Evolutionary conservation across 2,113 vertebrate genomes (phyloP).

Genomic region (Apodemus speciosus): DNA sequence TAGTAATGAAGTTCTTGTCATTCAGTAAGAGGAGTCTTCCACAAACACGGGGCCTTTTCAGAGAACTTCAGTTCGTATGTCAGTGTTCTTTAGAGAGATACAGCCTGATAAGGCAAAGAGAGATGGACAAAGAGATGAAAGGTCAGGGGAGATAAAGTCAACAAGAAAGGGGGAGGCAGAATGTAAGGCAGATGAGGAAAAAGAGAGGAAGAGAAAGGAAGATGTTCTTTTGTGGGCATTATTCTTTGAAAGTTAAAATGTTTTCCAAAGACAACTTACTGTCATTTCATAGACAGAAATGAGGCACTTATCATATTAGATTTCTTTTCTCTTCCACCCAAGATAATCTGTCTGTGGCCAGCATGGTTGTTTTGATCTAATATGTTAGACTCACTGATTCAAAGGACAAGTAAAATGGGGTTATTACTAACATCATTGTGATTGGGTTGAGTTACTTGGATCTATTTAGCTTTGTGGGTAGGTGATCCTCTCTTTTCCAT

Average conservation of each 20-base stretch:
- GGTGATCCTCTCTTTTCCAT: background rate
- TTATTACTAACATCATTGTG: background rate
- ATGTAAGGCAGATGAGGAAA: background rate
- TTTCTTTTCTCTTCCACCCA: background rate
- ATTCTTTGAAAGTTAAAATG: conserved; percentile 17
- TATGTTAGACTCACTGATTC: background rate
- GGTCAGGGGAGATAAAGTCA: no score
- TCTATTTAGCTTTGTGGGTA: background rate
- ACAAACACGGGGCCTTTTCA: background rate
- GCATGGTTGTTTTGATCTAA: background rate
- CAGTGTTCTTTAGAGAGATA: background rate
- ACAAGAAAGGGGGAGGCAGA: background rate
- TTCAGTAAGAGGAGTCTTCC: background rate
- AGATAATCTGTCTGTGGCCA: background rate
- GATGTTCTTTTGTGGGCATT: background rate
- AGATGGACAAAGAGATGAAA: accelerated
- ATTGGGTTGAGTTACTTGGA: background rate
- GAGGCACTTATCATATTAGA: background rate
- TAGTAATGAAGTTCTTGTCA: background rate
- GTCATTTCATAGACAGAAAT: background rate
- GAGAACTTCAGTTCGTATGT: background rate
- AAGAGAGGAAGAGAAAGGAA: no score
- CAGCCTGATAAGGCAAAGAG: background rate
- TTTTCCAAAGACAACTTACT: background rate
- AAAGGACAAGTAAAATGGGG: background rate